Evolutionary conservation across 2,888 invertebrate species (phyloP), one percentile per base, ranked within the genome.

Genomic region (Arctia plantaginis): DNA sequence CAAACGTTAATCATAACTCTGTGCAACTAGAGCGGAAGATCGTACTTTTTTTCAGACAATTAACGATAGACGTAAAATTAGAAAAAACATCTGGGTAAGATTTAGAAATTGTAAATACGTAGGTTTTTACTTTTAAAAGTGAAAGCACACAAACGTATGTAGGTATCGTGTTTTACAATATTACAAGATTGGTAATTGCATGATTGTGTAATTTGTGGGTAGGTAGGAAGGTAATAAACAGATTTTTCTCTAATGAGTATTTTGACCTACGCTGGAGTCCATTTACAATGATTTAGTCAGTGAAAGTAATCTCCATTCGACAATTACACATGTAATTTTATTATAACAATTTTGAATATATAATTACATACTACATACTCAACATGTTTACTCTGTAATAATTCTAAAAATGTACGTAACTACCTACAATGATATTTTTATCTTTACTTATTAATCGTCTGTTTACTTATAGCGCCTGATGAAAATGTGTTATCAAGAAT

Each of bases 101-200:
- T 83, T 84, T 83, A 84, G 86, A 86, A 86, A 85, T 86, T 84
- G 80, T 85, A 85, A 87, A 89, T 82, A 55, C 51, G 51, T n/a
- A n/a, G n/a, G n/a, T 55, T 81, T 84, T 87, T 80, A 82, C 78
- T 86, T 82, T 79, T 82, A 87, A 86, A 87, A 89, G 88, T 87
- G 87, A 88, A 89, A 88, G 87, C 84, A 81, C 77, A 75, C 75
- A 74, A 82, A 80, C 86, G 75, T 79, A 80, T 75, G 77, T 84
- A 35, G 35, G 35, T 35, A 84, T 77, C 74, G 78, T 74, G 72
- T 73, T 71, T 71, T 66, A 77, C 85, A 75, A 74, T 82, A 77
- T 77, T 73, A 80, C 73, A 75, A 78, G 64, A 64, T 70, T 23
- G 64, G 73, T 73, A 70, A 51, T 75, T 80, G 73, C 71, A 75